Percentiles rank a stretch among this genome's conserved stretches.
These are phyloP conservation scores for Onthophagus taurus DNA, from an alignment of 1,140 invertebrate genomes.

Conservation along the genomic window DNA sequence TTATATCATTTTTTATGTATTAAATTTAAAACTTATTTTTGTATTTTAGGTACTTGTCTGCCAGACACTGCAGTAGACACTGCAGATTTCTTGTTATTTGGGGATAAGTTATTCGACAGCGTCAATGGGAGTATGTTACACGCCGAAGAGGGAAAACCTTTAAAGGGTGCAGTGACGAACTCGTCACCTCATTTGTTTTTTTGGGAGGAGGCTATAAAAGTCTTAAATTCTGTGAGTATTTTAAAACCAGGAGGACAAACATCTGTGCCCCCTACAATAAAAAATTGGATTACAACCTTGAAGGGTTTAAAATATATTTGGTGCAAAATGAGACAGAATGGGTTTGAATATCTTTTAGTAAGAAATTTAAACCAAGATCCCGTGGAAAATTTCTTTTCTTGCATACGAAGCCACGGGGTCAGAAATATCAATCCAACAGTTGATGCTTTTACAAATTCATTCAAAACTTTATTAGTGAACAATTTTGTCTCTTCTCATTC, in stretches of 20 bases:
- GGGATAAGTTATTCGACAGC: conserved; percentile 17
- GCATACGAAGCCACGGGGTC: neutral
- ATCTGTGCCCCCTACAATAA: too few species aligned
- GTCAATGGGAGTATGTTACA: conserved; percentile 10
- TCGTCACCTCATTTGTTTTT: conserved; percentile 7
- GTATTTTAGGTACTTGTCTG: conserved; percentile 5
- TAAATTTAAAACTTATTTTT: neutral
- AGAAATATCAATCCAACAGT: conserved; percentile 6
- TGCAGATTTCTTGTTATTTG: conserved; percentile 15
- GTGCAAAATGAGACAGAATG: neutral
- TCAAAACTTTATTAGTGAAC: conserved; percentile 17
- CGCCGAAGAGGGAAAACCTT: neutral
- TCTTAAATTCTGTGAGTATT: too few species aligned
- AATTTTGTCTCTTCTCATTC: conserved; percentile 17
- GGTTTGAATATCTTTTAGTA: neutral
- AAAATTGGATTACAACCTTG: conserved; percentile 16
- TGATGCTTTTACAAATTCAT: conserved; percentile 13
- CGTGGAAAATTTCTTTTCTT: neutral
- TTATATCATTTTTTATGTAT: too few species aligned
- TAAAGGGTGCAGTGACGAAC: conserved; percentile 8
- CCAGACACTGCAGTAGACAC: conserved; percentile 7
- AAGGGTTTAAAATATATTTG: neutral
- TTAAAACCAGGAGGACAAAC: too few species aligned
- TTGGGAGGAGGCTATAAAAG: conserved; percentile 8
- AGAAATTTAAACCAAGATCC: neutral